Percentiles rank a stretch among this genome's conserved stretches.
phyloP scores from a whole-genome alignment of 2,797 vertebrate species.

The Sebastes baramenuke region DNA sequence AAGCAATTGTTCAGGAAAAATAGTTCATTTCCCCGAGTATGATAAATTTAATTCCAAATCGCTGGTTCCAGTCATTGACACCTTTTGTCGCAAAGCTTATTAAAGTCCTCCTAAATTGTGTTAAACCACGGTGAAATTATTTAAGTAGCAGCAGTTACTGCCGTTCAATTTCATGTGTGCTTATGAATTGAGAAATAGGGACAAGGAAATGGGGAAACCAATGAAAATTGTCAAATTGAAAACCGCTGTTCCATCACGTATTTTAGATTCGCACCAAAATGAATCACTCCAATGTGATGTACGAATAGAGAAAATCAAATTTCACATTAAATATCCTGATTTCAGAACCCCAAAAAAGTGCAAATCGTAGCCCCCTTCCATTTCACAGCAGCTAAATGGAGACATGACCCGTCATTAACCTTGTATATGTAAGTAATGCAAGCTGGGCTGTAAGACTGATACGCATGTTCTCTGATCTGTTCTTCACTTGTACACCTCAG shows the following conservation, averaged over 20 bases:
- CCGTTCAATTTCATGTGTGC: slow-evolving; percentile 47
- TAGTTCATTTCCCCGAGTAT: slow-evolving; percentile 38
- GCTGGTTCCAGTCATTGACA: slow-evolving; percentile 49
- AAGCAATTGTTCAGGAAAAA: slow-evolving; percentile 31
- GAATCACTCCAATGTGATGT: slow-evolving; percentile 15
- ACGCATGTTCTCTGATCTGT: slow-evolving; percentile 47
- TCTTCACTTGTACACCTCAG: slow-evolving; percentile 36
- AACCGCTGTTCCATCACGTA: slow-evolving; percentile 1
- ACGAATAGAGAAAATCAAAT: slow-evolving; percentile 19
- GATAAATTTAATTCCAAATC: slow-evolving; percentile 53
- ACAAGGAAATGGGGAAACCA: slow-evolving; percentile 31
- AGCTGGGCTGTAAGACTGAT: slow-evolving; percentile 44
- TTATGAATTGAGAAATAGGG: slow-evolving; percentile 29
- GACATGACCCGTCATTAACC: slow-evolving; percentile 54
- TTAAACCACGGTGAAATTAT: slow-evolving; percentile 56
- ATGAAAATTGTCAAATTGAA: slow-evolving; percentile 39
- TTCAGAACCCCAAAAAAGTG: not conserved
- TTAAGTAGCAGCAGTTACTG: slow-evolving; percentile 46
- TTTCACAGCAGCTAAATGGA: slow-evolving; percentile 31
- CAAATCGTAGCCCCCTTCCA: slow-evolving; percentile 24
- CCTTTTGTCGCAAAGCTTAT: slow-evolving; percentile 57
- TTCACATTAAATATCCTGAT: not conserved
- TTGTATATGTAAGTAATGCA: slow-evolving; percentile 32
- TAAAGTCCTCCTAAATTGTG: slow-evolving; percentile 56
- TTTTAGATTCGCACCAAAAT: not conserved